Conservation (phyloP, 2,113 vertebrate genomes). For the Eublepharis macularius region DNA sequence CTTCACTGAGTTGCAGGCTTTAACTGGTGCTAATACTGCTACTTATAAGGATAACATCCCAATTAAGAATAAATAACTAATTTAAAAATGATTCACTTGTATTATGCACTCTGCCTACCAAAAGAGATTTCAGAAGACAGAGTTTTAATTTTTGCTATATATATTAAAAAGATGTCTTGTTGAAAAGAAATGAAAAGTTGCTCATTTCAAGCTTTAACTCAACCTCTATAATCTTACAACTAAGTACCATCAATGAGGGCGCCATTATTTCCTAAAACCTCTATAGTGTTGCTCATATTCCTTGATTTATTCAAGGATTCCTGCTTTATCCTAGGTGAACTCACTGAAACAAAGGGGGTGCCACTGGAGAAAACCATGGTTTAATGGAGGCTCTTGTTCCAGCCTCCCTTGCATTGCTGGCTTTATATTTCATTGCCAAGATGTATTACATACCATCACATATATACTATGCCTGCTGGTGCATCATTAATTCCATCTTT, state of each 20-base stretch:
- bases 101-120: slow-evolving; percentile 36
- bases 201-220: slow-evolving; percentile 70
- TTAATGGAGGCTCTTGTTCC: slow-evolving; percentile 46
- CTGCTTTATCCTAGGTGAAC: slow-evolving; percentile 63
- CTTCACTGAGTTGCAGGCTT: slow-evolving; percentile 57
- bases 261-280: slow-evolving; percentile 56
- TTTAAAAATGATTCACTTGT: slow-evolving; percentile 55
- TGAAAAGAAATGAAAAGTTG: slow-evolving; percentile 61
- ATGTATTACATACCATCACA: background rate
- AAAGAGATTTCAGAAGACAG: slow-evolving; percentile 33
- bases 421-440: too few species aligned
- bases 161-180: slow-evolving; percentile 44
- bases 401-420: slow-evolving; percentile 32
- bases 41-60: slow-evolving; percentile 66
- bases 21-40: slow-evolving; percentile 59
- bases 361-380: background rate
- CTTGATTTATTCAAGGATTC: slow-evolving; percentile 44
- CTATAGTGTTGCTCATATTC: background rate
- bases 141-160: slow-evolving; percentile 61
- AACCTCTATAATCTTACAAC: slow-evolving; percentile 67
- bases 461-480: slow-evolving; percentile 67
- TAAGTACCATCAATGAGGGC: slow-evolving; percentile 36
- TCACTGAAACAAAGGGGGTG: slow-evolving; percentile 41
- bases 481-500: slow-evolving; percentile 65
- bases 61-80: slow-evolving; percentile 60